Evolutionary conservation across 2,797 vertebrate genomes (phyloP), one percentile per base, ranked within the genome.

Genomic region (Eutrigla gurnardus): DNA sequence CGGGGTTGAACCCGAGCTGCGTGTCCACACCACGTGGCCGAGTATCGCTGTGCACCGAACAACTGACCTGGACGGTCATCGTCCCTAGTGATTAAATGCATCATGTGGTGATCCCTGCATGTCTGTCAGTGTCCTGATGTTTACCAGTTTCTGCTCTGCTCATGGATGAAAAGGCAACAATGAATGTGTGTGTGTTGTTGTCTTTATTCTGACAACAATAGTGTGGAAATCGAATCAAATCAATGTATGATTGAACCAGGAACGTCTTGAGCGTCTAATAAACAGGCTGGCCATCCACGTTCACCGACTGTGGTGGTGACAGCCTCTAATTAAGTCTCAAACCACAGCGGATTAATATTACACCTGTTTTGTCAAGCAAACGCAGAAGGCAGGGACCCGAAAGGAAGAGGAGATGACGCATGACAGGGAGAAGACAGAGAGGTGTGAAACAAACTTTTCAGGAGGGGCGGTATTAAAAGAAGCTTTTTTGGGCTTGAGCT

Each of bases 261-360:
- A 42, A 65, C 67, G 67, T 78, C 59, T 79, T 74, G 59, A 80
- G 70, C 80, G 84, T 65, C 35, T 81, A 82, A 86, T 84, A 55
- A 82, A 84, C 84, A 86, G 66, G 62, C 73, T 53, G 70, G 63
- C 65, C 58, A 1, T 79, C 68, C 75, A 69, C 77, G 61, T 76
- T 84, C 65, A 82, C 71, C 65, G 74, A 79, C 55, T 32, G 46
- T 25, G 79, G 60, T 80, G 65, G 59, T 65, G 75, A 85, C 84
- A 77, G 80, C 53, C 73, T 84, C 71, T 88, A 78, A 88, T 89
- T 86, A 79, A 79, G 70, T 85, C 78, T 82, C 74, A 12, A 75
- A 73, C 60, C 80, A 79, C 52, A 42, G 36, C 42, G 25, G 55
- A 79, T 88, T 76, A 66, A 77, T 77, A 67, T 79, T 61, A 49